Conservation (phyloP, 64 coral and sea anemone genomes). For the Stylophora pistillata region DNA sequence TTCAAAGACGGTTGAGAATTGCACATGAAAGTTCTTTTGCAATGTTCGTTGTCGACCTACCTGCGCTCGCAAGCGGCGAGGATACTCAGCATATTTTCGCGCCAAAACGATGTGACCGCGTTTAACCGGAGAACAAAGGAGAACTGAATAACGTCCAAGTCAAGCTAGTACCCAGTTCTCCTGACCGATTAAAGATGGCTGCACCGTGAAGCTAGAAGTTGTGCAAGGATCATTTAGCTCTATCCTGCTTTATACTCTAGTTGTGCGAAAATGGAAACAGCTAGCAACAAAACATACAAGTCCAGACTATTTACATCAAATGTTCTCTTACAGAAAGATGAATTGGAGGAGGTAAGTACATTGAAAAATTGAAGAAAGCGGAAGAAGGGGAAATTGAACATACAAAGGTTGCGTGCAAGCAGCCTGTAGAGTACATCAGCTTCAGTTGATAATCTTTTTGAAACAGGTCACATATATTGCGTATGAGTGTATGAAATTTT, state of each 20-base stretch:
- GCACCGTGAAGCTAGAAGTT: neutral
- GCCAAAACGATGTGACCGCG: neutral
- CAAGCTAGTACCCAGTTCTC: neutral
- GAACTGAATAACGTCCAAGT: no score
- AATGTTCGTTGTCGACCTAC: neutral
- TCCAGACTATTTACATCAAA: constrained; percentile 58
- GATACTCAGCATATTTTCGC: constrained; percentile 20
- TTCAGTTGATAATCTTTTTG: no score
- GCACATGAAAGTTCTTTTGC: neutral
- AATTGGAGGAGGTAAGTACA: constrained; percentile 56
- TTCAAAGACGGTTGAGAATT: neutral
- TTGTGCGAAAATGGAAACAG: neutral
- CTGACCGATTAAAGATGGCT: neutral
- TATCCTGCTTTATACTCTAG: neutral
- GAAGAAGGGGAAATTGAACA: no score
- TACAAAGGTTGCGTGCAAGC: no score
- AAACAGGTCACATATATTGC: neutral
- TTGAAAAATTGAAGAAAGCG: no score
- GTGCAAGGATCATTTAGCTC: neutral
- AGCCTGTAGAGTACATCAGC: no score
- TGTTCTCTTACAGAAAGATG: constrained; percentile 61
- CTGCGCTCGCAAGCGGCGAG: neutral
- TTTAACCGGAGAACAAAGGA: neutral
- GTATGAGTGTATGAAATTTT: no score
- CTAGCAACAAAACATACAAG: constrained; percentile 1